Conservation (phyloP, 2,888 invertebrate genomes). For the Didymodactylos carnosus region DNA sequence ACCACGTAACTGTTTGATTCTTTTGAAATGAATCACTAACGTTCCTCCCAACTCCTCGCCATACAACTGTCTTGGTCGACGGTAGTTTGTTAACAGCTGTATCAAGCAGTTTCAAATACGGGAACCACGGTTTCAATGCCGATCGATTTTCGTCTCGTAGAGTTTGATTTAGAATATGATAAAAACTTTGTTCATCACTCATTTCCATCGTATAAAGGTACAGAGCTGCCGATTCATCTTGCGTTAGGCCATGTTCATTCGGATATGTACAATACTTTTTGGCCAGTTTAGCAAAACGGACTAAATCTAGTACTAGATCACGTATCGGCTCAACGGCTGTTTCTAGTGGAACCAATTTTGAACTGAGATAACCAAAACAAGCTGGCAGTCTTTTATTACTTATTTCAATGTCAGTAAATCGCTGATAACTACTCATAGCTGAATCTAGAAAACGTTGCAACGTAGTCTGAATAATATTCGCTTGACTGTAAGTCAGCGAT, state of each 20-base stretch:
- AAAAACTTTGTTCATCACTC: not conserved
- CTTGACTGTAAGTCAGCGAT: too few relatives aligned
- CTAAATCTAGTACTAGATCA: not conserved
- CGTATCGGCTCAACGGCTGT: not conserved
- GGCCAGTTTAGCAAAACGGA: not conserved
- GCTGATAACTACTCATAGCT: too few relatives aligned
- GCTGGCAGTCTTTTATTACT: not conserved
- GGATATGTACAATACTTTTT: not conserved
- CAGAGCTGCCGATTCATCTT: not conserved
- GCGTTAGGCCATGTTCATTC: not conserved
- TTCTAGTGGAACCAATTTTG: not conserved
- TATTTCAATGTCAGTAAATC: not conserved
- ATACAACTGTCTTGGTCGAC: not conserved
- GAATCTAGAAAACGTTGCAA: too few relatives aligned
- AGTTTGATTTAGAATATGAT: not conserved
- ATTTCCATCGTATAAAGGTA: not conserved
- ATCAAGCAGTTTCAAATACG: not conserved
- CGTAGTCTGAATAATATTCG: too few relatives aligned
- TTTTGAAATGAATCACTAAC: not conserved
- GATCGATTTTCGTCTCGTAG: not conserved
- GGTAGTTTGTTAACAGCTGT: not conserved
- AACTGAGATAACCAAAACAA: not conserved
- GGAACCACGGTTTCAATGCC: not conserved
- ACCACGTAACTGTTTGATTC: not conserved
- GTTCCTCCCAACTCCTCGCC: not conserved